phyloP scores from a whole-genome alignment of 2,888 invertebrate species.

The Tipula unca region DNA sequence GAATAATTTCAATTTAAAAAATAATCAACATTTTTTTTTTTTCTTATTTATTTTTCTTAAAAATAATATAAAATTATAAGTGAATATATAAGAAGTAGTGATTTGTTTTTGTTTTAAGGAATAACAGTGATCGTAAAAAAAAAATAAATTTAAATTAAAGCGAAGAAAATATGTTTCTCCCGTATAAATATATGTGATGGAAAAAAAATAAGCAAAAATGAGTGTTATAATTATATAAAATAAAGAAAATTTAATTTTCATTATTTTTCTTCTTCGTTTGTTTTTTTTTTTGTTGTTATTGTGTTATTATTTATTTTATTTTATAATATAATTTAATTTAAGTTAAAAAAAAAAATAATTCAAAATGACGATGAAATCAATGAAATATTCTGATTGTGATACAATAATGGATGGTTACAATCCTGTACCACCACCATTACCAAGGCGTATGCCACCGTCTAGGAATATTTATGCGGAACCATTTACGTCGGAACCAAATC shows the following conservation, averaged over 20 bases:
- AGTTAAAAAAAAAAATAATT: neutral
- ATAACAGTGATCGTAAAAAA: neutral
- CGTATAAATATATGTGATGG: neutral
- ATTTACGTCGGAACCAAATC: slow-evolving; percentile 42
- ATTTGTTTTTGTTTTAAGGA: neutral
- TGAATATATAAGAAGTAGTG: neutral
- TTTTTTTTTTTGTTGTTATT: too few species aligned
- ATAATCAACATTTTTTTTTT: neutral
- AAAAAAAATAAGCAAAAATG: neutral
- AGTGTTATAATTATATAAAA: neutral
- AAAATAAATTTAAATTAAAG: neutral
- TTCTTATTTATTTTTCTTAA: neutral
- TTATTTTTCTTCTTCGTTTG: too few species aligned
- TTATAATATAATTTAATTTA: neutral
- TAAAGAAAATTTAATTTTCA: neutral
- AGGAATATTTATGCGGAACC: slow-evolving; percentile 43
- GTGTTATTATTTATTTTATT: neutral
- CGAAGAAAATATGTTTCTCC: neutral
- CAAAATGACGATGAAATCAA: slow-evolving; percentile 44
- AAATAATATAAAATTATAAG: neutral
- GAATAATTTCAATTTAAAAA: neutral
- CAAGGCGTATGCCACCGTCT: slow-evolving; percentile 41
- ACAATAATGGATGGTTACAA: slow-evolving; percentile 45
- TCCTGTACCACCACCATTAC: slow-evolving; percentile 43
- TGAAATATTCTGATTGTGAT: slow-evolving; percentile 45